Base-by-base conservation (phyloP, 2,888 invertebrate genomes). In the Drosophila melanosoma region DNA sequence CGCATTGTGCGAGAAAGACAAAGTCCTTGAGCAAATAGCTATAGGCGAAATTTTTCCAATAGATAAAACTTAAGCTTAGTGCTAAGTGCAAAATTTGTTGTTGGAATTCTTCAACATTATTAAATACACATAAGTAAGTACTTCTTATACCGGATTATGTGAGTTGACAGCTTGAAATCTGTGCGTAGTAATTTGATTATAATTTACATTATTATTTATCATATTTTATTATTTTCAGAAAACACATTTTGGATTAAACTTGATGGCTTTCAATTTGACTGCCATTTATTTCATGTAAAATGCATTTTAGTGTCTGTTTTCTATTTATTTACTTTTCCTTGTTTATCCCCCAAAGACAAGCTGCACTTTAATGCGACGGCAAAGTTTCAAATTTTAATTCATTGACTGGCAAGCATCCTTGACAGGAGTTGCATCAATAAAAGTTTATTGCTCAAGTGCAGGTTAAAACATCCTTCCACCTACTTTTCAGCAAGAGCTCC, bases 351-450 rank as follows among this genome's bases (percentile, higher is more conserved):
- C 35, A 42, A 20, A 45, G 61, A 40, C 20, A 32, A 56, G 49
- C 20, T 65, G 76, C 62, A 80, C 23, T 60, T 59, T 45, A 65
- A 59, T 54, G 58, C n/a, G 26, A 32, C 45, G 33, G 38, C 63
- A 61, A 53, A 42, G 56, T 58, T 76, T 67, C 51, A 32, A 59
- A 71, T 76, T 45, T 80, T 77, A 80, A 81, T 81, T 72, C 80
- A 71, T 57, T 60, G 42, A 42, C 49, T 59, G 58, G 49, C 53
- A 35, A 36, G 64, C 64, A 76, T 63, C 66, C 74, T 60, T 69
- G 79, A 69, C 82, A 69, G 66, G 26, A 53, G 36, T 49, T 60
- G 62, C 61, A 73, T 65, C 65, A 78, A 78, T 78, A 77, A 77
- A 82, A 78, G 56, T 81, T 81, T 78, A 78, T 73, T 78, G 62